A percentile compares a stretch with the other conserved stretches of the same genome.
Evolutionary conservation across 2,113 vertebrate genomes (phyloP).

Genomic region (Notiomystis cincta): DNA sequence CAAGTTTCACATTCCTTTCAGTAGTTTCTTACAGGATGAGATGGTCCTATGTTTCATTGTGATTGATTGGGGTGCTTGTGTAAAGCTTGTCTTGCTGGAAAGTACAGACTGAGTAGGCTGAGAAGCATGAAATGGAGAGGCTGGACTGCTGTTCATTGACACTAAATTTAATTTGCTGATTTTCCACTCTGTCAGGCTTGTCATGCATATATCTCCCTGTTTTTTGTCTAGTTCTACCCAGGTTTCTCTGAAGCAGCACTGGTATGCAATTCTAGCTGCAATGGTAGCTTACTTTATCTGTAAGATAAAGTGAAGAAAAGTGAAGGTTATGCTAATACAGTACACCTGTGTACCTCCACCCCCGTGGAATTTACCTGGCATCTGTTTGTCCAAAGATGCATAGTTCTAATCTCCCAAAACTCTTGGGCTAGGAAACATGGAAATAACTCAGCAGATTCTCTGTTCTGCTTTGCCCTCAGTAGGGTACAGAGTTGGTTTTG

Average conservation of each 20-base stretch:
- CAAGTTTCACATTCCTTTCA: too few relatives aligned
- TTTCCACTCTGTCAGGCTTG: neutral
- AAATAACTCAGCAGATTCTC: neutral
- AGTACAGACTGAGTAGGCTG: neutral
- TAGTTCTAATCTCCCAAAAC: neutral
- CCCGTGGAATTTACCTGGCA: neutral
- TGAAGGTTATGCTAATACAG: neutral
- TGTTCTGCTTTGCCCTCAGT: neutral
- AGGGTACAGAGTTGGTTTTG: neutral
- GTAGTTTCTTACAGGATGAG: neutral
- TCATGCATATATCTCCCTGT: neutral
- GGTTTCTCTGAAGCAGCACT: neutral
- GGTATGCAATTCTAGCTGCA: neutral
- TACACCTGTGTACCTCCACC: rapidly evolving
- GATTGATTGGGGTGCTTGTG: too few relatives aligned
- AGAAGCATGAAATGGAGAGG: neutral
- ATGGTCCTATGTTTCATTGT: neutral
- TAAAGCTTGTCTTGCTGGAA: neutral
- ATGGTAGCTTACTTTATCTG: neutral
- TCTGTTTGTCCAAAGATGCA: neutral
- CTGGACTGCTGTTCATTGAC: neutral
- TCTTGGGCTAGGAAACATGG: neutral
- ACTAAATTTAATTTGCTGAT: neutral
- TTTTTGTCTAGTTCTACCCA: neutral
- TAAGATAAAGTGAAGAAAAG: too few relatives aligned